phyloP scores from a whole-genome alignment of 2,888 invertebrate species.

The Hanleya hanleyi region DNA sequence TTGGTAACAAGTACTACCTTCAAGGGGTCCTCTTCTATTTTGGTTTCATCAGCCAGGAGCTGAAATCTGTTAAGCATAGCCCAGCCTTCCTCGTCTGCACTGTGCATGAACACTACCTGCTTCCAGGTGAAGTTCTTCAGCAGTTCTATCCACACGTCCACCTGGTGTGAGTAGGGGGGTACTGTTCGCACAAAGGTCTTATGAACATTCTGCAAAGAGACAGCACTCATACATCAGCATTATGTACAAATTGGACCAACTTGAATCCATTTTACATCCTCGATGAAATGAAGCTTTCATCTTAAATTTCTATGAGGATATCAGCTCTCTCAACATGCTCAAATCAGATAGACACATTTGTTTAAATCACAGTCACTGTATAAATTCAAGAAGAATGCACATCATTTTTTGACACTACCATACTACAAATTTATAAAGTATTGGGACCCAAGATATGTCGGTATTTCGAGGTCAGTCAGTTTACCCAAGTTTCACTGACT shows the following conservation, averaged over 20 bases:
- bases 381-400: too few species aligned
- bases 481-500: too few species aligned
- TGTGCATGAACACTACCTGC: conserved; percentile 89
- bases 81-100: conserved; percentile 95
- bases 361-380: too few species aligned
- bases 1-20: background rate
- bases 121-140: conserved; percentile 85
- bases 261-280: too few species aligned
- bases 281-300: too few species aligned
- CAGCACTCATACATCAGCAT: background rate
- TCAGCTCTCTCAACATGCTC: too few species aligned
- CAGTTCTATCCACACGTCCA: conserved; percentile 96
- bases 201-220: conserved; percentile 76
- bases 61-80: conserved; percentile 93
- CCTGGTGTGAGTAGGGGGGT: conserved; percentile 82
- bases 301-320: too few species aligned
- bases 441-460: too few species aligned
- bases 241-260: too few species aligned
- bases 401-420: too few species aligned
- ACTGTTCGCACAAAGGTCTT: conserved; percentile 11
- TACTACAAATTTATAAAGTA: background rate
- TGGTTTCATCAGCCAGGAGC: conserved; percentile 81
- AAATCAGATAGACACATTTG: too few species aligned
- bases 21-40: conserved; percentile 85
- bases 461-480: too few species aligned